phyloP scores from a whole-genome alignment of 2,797 vertebrate species.

The Muscicapa comitata region DNA sequence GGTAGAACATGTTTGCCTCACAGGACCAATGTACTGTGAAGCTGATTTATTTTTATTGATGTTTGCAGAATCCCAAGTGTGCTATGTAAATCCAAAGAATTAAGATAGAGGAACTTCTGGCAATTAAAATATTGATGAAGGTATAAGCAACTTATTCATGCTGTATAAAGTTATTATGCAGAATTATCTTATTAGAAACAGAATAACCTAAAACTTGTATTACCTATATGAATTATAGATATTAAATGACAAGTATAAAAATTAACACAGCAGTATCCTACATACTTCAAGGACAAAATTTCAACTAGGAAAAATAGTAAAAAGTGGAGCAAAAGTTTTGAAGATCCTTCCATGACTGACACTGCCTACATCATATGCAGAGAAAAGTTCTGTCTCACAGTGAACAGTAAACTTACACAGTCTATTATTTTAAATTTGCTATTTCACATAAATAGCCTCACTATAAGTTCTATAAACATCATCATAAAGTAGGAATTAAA shows the following conservation, averaged over 20 bases:
- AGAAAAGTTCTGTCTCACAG: background rate
- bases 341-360: background rate
- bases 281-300: background rate
- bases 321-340: background rate
- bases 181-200: background rate
- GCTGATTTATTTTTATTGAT: background rate
- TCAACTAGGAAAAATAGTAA: background rate
- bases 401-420: background rate
- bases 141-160: background rate
- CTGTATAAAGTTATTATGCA: background rate
- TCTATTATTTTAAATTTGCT: background rate
- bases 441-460: background rate
- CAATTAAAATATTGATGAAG: background rate
- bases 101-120: background rate
- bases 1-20: background rate
- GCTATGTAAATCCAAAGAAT: background rate
- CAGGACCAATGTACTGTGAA: background rate
- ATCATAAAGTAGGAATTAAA: background rate
- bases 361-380: background rate
- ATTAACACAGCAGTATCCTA: background rate
- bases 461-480: background rate
- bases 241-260: background rate
- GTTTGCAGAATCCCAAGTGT: background rate
- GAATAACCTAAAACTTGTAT: background rate
- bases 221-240: background rate